Base-by-base conservation (phyloP, 2,113 vertebrate genomes). In the Etheostoma spectabile region DNA sequence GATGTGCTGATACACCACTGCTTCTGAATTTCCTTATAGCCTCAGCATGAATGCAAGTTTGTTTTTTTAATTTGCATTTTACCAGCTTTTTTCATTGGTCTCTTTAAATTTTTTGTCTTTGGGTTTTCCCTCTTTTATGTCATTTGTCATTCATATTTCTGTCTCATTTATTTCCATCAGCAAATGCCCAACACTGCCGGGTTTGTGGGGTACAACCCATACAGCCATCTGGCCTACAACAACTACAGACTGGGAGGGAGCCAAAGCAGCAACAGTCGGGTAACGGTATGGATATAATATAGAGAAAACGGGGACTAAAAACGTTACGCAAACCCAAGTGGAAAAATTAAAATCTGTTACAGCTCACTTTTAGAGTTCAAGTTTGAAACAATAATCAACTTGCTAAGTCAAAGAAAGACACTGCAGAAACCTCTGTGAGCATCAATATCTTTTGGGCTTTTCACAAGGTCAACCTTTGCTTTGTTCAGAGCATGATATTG, bases 141-240 rank as follows among this genome's bases (percentile, higher is more conserved):
- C 95, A 97, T 98, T 97, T 98, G 96, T 98, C 96, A 97, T 98
- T 96, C 92, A 94, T 97, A 96, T 97, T 97, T 97, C 63, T 97
- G 95, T 98, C 97, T 97, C 96, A 97, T 98, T 97, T 98, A 96
- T 99, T 97, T 90, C 96, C 96, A 97, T 98, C 96, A 99, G 98
- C 98, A 99, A 99, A 96, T 98, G 96, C 97, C 98, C 97, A 99
- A 97, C 97, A 99, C 97, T 94, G 92, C 98, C 90, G 98, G 98
- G 96, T 99, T 99, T 98, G 98, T 99, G 96, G 98, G 98, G 95
- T 99, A 99, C 98, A 99, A 99, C 97, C 98, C 98, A 95, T 99
- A 99, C 98, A 99, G 98, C 96, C 98, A 99, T 96, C 97, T 99
- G 97, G 98, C 98, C 96, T 99, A 99, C 98, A 99, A 99, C 98